These are phyloP conservation scores for Nesoenas mayeri DNA, from an alignment of 2,113 vertebrate species.

Conservation along the genomic window DNA sequence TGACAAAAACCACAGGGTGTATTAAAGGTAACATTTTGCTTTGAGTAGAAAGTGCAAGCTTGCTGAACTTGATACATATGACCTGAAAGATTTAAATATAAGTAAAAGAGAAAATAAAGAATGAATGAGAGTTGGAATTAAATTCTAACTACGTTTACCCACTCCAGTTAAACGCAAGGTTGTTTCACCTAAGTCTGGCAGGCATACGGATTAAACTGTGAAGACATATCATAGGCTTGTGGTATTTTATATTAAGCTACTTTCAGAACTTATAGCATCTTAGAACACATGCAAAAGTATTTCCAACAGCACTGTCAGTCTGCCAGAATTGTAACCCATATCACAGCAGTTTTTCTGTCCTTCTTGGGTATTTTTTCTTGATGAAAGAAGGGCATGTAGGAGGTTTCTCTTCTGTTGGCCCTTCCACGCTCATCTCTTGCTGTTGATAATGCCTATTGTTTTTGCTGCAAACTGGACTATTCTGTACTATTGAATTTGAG, in stretches of 20 bases:
- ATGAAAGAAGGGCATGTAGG: background rate
- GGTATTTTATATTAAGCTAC: background rate
- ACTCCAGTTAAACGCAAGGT: background rate
- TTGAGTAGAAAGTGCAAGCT: constrained; percentile 53
- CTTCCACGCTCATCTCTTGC: background rate
- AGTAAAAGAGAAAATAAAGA: constrained; percentile 33
- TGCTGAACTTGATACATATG: constrained; percentile 58
- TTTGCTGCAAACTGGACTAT: background rate
- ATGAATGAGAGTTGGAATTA: background rate
- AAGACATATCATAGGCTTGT: background rate
- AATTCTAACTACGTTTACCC: background rate
- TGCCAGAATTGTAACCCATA: background rate
- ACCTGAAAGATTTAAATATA: background rate
- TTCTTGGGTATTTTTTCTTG: background rate
- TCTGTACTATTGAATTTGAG: background rate
- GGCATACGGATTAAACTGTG: background rate
- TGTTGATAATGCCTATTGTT: background rate
- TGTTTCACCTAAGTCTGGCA: background rate
- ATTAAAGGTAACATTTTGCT: background rate
- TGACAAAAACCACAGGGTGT: background rate
- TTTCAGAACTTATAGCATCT: background rate
- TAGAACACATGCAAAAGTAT: background rate
- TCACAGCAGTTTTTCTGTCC: background rate
- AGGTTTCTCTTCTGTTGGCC: background rate
- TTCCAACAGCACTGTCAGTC: background rate